Base-by-base conservation (phyloP, 1,140 invertebrate genomes). In the Bilobella aurantiaca region DNA sequence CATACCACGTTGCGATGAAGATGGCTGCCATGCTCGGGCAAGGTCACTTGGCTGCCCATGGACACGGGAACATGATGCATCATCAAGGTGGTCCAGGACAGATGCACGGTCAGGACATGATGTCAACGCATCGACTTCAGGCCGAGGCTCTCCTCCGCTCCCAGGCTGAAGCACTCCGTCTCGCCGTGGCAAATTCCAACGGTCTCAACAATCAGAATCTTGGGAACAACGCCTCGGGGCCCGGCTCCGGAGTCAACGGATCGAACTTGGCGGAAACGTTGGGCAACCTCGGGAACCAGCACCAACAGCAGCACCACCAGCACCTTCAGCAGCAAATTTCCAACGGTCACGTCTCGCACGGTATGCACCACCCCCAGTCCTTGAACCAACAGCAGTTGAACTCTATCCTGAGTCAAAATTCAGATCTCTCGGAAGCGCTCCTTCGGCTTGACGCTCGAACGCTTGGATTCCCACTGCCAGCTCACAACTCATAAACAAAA, bases 141-240 rank as follows among this genome's bases (percentile, higher is more conserved):
- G 87, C 87, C 1, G 87, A 91, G 76, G 89, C 87, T 0, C 79
- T 92, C 14, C 77, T 91, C 18, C 82, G 88, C 73, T 88, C 87
- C 59, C 89, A 91, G 71, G 88, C 89, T 74, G 88, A 86, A 23
- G 86, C 89, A 0, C 80, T 91, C 18, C 81, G 90, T 73, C 76
- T 91, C 68, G 89, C 89, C 18, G 88, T 69, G n/a, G 65, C 47
- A 23, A 71, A 69, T 60, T 64, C 62, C 42, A 65, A 65, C 25
- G 56, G 37, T 46, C 34, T 46, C 18, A 65, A 32, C 32, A 65
- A 65, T 46, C 53, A 28, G 5, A 57, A 57, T 32, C 21, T 16
- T 14, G 62, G 62, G 21, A 64, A 60, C 34, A 66, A 64, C 57
- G 67, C 64, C 42, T n/a, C 49, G 2, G 63, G n/a, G n/a, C n/a